Conservation (phyloP, 2,113 vertebrate genomes). For the Amblyornis subalaris region DNA sequence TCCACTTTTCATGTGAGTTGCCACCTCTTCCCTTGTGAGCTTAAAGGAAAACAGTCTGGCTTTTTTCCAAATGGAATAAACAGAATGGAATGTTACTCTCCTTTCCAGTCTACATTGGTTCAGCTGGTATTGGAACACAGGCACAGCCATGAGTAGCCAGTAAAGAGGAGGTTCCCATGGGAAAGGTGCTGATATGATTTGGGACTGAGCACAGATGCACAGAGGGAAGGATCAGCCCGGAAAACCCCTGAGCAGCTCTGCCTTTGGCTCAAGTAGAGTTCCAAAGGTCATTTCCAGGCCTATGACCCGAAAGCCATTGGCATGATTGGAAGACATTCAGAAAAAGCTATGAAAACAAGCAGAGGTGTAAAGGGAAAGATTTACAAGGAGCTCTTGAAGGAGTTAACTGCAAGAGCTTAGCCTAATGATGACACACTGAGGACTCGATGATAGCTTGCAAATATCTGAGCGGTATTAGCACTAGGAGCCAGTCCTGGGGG, state of each 20-base stretch:
- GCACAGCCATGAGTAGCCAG: not conserved
- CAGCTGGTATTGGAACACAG: not conserved
- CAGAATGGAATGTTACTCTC: not conserved
- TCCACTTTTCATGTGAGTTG: not conserved
- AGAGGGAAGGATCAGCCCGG: not conserved
- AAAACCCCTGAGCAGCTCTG: not conserved
- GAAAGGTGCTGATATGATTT: not conserved
- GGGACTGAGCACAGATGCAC: not conserved
- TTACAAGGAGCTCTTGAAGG: constrained; percentile 59
- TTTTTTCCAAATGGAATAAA: not conserved
- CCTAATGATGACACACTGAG: constrained; percentile 30
- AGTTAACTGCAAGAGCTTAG: constrained; percentile 32
- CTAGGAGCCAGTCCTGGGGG: not conserved
- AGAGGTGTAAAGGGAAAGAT: constrained; percentile 46
- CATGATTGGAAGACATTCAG: constrained; percentile 8
- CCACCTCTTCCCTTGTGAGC: not conserved
- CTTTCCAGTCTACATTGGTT: not conserved
- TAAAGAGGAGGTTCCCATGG: not conserved
- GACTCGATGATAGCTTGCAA: constrained; percentile 50
- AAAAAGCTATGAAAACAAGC: constrained; percentile 36
- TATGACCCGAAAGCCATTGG: not conserved
- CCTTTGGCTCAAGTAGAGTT: not conserved
- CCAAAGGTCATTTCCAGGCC: not conserved
- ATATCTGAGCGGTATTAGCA: constrained; percentile 51
- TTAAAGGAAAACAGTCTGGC: not conserved